These are phyloP conservation scores for Oncopodura yosiiana DNA, from an alignment of 1,140 invertebrate species.

Conservation along the genomic window DNA sequence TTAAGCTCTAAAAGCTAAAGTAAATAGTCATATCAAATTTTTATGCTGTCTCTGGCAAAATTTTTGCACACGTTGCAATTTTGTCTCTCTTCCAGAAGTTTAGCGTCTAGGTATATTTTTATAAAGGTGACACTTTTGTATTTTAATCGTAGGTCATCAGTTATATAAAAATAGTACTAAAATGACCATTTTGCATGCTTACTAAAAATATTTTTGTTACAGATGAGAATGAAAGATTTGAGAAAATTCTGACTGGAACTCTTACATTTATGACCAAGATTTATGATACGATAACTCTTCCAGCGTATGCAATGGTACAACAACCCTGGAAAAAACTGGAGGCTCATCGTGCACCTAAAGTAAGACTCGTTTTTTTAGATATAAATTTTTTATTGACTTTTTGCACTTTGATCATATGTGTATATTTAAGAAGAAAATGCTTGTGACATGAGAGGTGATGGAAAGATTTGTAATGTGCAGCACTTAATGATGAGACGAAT, in stretches of 20 bases:
- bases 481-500: too few species aligned
- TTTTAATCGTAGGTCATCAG: neutral
- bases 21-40: too few species aligned
- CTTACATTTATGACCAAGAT: conserved; percentile 52
- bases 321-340: conserved; percentile 72
- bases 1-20: too few species aligned
- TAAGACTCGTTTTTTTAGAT: conserved; percentile 39
- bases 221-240: conserved; percentile 2
- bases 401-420: neutral
- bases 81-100: neutral
- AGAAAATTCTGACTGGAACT: conserved; percentile 33
- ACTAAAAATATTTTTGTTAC: too few species aligned
- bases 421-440: neutral
- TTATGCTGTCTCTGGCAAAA: neutral
- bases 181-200: too few species aligned
- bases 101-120: neutral
- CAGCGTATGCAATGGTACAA: conserved; percentile 76
- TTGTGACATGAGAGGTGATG: neutral
- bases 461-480: too few species aligned
- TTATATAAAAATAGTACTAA: too few species aligned
- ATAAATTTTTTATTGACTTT: neutral
- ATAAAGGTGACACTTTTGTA: neutral
- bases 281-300: conserved; percentile 82
- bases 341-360: conserved; percentile 63
- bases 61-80: neutral